Evolutionary conservation across 92 coral and sea anemone species (phyloP).

Genomic region (Porites divaricata): DNA sequence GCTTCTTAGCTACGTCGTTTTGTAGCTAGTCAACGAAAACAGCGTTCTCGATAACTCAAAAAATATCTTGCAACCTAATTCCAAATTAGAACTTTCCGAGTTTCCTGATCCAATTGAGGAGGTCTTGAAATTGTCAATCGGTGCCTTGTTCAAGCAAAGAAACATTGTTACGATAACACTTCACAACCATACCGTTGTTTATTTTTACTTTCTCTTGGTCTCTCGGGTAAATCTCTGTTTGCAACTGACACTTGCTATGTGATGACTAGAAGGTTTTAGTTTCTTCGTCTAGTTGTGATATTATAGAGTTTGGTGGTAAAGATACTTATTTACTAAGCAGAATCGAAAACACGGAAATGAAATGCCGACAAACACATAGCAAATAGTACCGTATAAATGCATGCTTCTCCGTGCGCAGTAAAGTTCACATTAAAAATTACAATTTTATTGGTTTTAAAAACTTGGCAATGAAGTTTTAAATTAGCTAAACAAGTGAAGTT

Average conservation of each 20-base stretch:
- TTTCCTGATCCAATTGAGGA: conserved; percentile 26
- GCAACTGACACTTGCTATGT: neutral
- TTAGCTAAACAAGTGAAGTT: too few species aligned
- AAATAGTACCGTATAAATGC: too few species aligned
- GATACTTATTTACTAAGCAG: too few species aligned
- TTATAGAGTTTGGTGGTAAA: too few species aligned
- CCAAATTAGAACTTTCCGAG: neutral
- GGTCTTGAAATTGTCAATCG: neutral
- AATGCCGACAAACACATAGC: too few species aligned
- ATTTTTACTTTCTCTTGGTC: neutral
- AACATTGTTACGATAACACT: neutral
- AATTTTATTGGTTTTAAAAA: too few species aligned
- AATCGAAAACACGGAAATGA: too few species aligned
- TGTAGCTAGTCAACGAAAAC: neutral
- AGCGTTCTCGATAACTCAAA: neutral
- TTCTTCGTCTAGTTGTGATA: too few species aligned
- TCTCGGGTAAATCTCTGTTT: neutral
- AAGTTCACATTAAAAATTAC: too few species aligned
- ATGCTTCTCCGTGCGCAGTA: too few species aligned
- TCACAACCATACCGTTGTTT: neutral
- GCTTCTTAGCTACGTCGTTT: neutral
- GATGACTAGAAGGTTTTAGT: too few species aligned
- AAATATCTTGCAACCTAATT: neutral
- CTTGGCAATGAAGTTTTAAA: too few species aligned
- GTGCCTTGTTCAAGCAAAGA: neutral